Evolutionary conservation across 2,888 invertebrate genomes (phyloP), one percentile per base, ranked within the genome.

Genomic region (Drosophila aldrichi): DNA sequence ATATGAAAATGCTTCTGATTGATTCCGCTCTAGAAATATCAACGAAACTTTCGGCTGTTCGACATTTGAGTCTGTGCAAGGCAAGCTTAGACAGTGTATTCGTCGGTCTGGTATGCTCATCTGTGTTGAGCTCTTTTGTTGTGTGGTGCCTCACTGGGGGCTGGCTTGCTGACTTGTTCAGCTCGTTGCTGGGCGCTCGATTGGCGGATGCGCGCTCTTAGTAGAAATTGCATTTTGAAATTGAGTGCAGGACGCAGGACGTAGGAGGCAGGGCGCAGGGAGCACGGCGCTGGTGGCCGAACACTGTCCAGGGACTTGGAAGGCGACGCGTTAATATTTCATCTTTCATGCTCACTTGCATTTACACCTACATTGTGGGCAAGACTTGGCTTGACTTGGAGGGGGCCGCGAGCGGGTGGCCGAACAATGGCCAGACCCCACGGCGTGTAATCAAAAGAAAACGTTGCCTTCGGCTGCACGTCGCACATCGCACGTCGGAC

Each of bases 281-380:
- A 32, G 44, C 66, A 49, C 77, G 58, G 62, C 55, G 48, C 32
- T 34, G 60, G 70, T 60, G 63, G 65, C 63, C 54, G 71, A 59
- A 60, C 38, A 46, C 44, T 63, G 49, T 67, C 66, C 56, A 66
- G 61, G 54, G 54, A 63, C 58, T 57, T 54, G 59, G 62, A 75
- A 59, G 75, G 62, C 82, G 77, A 70, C 81, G 86, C 84, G 65
- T 84, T 88, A 90, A 91, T 91, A 90, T 91, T 89, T 91, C 90
- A 91, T 90, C 86, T 83, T 84, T 84, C 84, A 87, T 80, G 82
- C 88, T 89, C 88, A 90, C 89, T 89, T 88, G 82, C 88, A 88
- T 81, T 82, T 81, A 74, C 82, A 75, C 71, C 58, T 60, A 64
- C 67, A 61, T 59, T 56, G 46, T 9, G 57, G 52, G 25, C 38